These are phyloP conservation scores for Ellobius talpinus DNA, from an alignment of 2,113 vertebrate genomes.

Conservation along the genomic window DNA sequence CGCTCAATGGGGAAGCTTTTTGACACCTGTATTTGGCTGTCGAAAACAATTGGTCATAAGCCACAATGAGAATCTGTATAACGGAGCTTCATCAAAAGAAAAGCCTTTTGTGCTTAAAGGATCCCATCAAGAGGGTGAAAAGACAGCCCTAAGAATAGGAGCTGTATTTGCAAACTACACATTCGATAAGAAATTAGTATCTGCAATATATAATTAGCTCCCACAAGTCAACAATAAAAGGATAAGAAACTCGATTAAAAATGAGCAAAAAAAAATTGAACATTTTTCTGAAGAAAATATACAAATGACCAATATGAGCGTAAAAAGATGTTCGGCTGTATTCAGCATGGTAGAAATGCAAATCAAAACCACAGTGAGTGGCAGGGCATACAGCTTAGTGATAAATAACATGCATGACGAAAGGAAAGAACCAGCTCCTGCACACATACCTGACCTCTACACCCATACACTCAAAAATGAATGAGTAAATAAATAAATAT, in stretches of 20 bases:
- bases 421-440: not conserved
- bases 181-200: not conserved
- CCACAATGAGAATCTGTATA: not conserved
- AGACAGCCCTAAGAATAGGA: not conserved
- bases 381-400: not conserved
- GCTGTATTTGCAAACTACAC: not conserved
- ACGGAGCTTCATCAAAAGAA: slow-evolving; percentile 8
- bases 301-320: not conserved
- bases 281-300: slow-evolving; percentile 26
- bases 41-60: not conserved
- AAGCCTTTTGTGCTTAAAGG: not conserved
- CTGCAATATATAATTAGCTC: not conserved
- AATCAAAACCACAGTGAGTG: slow-evolving; percentile 13
- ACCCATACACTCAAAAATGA: too few relatives aligned
- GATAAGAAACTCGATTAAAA: slow-evolving; percentile 29
- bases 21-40: not conserved
- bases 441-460: not conserved
- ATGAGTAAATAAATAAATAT: not conserved
- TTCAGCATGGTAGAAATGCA: not conserved
- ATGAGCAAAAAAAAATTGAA: slow-evolving; percentile 4
- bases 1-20: not conserved
- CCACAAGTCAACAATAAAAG: slow-evolving; percentile 43
- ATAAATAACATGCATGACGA: too few relatives aligned
- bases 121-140: not conserved
- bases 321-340: not conserved